These are phyloP conservation scores for Ectropis crepuscularia DNA, from an alignment of 2,888 invertebrate species.

Conservation along the genomic window DNA sequence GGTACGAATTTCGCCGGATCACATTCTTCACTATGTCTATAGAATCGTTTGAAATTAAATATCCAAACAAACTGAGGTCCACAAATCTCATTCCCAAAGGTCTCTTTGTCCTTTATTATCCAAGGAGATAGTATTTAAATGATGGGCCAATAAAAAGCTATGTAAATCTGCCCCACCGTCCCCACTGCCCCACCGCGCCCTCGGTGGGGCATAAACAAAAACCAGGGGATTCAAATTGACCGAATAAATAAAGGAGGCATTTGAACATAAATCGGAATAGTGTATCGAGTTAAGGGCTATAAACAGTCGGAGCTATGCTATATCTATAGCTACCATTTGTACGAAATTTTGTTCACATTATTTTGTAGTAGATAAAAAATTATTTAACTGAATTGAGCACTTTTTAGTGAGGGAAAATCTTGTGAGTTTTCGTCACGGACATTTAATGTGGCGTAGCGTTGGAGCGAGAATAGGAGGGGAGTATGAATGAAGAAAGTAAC, in stretches of 20 bases:
- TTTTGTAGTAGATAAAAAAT: too few species aligned
- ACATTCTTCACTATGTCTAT: too few species aligned
- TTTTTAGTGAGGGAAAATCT: too few species aligned
- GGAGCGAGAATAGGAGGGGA: too few species aligned
- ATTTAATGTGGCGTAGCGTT: too few species aligned
- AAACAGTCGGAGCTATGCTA: background rate
- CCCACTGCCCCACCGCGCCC: background rate
- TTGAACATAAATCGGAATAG: conserved; percentile 37
- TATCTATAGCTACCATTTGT: too few species aligned
- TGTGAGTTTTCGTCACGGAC: too few species aligned
- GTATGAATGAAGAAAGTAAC: too few species aligned
- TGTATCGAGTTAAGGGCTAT: background rate
- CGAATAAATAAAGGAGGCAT: conserved; percentile 39
- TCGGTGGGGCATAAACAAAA: conserved; percentile 29
- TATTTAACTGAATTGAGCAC: too few species aligned
- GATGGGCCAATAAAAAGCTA: conserved; percentile 22
- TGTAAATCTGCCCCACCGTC: conserved; percentile 19
- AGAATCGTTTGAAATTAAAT: too few species aligned
- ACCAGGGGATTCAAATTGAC: conserved; percentile 36
- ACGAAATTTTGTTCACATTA: too few species aligned
- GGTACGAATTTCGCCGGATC: too few species aligned
- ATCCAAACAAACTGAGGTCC: background rate
- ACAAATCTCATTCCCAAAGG: conserved; percentile 11
- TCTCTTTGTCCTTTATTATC: conserved; percentile 18
- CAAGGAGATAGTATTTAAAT: conserved; percentile 25